A percentile compares a stretch with the other conserved stretches of the same genome.
These are phyloP conservation scores for Eupsilia transversa DNA, from an alignment of 2,888 invertebrate genomes.

Conservation along the genomic window DNA sequence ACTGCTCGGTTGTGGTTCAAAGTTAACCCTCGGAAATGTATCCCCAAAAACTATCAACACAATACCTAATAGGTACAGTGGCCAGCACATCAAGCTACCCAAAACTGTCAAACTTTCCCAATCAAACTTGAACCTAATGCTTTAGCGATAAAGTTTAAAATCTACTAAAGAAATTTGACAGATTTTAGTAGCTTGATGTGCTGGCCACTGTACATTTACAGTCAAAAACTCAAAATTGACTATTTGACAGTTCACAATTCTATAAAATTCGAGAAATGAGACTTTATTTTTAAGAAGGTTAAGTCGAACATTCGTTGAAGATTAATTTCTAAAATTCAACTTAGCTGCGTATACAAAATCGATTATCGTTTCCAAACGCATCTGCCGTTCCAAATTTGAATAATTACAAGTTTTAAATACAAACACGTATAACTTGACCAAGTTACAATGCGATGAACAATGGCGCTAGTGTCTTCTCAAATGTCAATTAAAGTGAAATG, in stretches of 20 bases:
- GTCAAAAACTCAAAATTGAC: too few species aligned
- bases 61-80: too few species aligned
- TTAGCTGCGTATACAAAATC: slow-evolving; percentile 56
- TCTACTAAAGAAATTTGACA: too few species aligned
- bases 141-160: too few species aligned
- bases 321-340: slow-evolving; percentile 47
- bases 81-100: too few species aligned
- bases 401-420: slow-evolving; percentile 83
- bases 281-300: background rate
- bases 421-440: slow-evolving; percentile 67
- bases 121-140: too few species aligned
- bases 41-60: background rate
- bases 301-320: slow-evolving; percentile 18
- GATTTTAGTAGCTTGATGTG: too few species aligned
- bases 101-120: too few species aligned
- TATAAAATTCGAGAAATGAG: background rate
- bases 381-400: slow-evolving; percentile 89
- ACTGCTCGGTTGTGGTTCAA: slow-evolving; percentile 61
- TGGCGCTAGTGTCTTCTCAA: slow-evolving; percentile 59
- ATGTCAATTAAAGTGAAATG: slow-evolving; percentile 18
- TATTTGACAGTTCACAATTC: background rate
- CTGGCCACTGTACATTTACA: too few species aligned
- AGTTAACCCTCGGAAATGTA: slow-evolving; percentile 9
- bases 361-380: slow-evolving; percentile 79
- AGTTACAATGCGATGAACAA: slow-evolving; percentile 22